Evolutionary conservation across 2,797 vertebrate species (phyloP).

Genomic region (Tenualosa ilisha): DNA sequence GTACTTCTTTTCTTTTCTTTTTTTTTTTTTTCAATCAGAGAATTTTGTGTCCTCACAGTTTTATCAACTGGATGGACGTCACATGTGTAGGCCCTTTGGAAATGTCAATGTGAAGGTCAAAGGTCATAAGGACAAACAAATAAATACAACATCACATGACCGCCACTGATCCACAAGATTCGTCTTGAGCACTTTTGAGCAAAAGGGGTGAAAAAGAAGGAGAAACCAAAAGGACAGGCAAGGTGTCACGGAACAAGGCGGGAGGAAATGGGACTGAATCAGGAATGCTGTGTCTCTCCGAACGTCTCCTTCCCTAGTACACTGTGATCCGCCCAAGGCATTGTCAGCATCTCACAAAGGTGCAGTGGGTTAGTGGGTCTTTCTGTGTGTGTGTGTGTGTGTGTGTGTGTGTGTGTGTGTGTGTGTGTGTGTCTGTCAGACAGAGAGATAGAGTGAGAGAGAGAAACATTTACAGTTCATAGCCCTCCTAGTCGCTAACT

Average conservation of each 20-base stretch:
- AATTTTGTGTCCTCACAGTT: conserved; percentile 19
- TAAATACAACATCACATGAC: neutral
- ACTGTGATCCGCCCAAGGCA: conserved; percentile 27
- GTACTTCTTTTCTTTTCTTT: neutral
- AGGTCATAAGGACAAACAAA: neutral
- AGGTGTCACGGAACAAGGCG: neutral
- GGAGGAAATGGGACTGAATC: neutral
- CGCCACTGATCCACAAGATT: neutral
- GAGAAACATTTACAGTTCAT: neutral
- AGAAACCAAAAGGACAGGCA: neutral
- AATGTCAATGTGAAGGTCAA: neutral
- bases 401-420: neutral
- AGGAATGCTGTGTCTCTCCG: neutral
- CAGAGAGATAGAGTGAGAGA: neutral
- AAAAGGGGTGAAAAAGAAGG: neutral
- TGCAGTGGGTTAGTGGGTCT: neutral
- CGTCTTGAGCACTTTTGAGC: conserved; percentile 29
- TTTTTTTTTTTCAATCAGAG: neutral
- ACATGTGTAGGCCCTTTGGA: conserved; percentile 21
- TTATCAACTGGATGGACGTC: neutral
- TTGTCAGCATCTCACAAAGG: neutral
- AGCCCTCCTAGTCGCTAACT: conserved; percentile 12
- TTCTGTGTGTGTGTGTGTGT: neutral
- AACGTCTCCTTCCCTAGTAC: neutral
- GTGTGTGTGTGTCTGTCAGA: neutral